Conservation (phyloP, 2,113 vertebrate species). For the Eudyptes chrysolophus region DNA sequence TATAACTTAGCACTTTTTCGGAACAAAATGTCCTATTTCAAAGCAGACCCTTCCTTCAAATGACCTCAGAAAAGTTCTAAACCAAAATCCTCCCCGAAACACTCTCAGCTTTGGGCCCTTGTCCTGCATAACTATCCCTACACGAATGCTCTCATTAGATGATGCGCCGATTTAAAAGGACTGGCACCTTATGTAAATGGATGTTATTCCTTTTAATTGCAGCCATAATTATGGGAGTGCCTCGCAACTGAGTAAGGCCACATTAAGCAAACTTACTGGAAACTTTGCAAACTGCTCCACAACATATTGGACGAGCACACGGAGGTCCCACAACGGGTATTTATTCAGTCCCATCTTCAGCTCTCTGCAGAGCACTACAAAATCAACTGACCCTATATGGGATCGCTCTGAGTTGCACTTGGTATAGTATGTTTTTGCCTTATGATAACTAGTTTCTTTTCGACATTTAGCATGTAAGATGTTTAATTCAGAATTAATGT, state of each 20-base stretch:
- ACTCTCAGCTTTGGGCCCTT: neutral
- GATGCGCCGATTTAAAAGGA: neutral
- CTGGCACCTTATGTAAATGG: conserved; percentile 33
- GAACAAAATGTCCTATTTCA: neutral
- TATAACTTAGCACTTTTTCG: neutral
- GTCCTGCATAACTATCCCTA: neutral
- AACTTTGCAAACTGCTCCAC: neutral
- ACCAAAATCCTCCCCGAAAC: neutral
- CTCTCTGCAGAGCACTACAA: neutral
- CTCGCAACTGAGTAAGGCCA: conserved; percentile 8
- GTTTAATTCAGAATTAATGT: neutral
- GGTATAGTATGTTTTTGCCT: neutral
- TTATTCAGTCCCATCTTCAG: neutral
- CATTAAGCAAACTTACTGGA: conserved; percentile 51
- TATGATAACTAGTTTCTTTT: neutral
- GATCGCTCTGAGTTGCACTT: accelerated
- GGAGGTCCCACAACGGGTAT: neutral
- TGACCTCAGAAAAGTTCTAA: neutral
- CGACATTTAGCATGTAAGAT: neutral
- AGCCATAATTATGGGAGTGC: conserved; percentile 56
- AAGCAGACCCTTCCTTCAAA: neutral
- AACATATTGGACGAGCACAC: neutral
- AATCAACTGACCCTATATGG: neutral
- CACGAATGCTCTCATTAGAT: conserved; percentile 36
- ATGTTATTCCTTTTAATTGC: conserved; percentile 39